Conservation (phyloP, 64 coral and sea anemone species). For the Porites lutea region DNA sequence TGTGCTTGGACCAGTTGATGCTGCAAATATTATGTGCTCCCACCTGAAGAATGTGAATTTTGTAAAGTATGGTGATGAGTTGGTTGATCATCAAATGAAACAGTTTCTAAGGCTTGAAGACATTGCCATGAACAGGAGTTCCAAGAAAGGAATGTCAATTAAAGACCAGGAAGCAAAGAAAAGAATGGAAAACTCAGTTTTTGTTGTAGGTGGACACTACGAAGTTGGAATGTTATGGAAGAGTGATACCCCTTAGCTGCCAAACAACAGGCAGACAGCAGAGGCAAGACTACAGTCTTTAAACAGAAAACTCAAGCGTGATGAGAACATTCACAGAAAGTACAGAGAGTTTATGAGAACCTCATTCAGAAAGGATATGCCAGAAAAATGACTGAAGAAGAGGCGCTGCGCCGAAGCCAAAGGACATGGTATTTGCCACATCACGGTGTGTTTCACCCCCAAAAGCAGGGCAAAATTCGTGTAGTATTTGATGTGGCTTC, state of each 20-base stretch:
- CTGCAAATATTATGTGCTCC: neutral
- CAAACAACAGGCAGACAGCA: conserved; percentile 60
- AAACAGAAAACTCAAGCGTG: conserved; percentile 21
- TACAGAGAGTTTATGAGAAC: conserved; percentile 52
- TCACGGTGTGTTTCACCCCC: conserved; percentile 51
- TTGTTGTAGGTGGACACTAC: too few relatives aligned
- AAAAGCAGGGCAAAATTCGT: conserved; percentile 49
- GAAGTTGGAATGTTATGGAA: too few relatives aligned
- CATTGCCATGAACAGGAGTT: conserved; percentile 36
- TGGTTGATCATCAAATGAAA: conserved; percentile 55
- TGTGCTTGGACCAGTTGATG: conserved; percentile 58
- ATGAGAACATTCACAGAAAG: conserved; percentile 36
- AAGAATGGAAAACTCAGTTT: conserved; percentile 32
- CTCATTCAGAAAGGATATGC: conserved; percentile 45
- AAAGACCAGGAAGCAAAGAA: conserved; percentile 45
- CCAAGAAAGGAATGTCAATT: conserved; percentile 42
- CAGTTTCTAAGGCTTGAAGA: conserved; percentile 56
- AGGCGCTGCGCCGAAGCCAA: neutral
- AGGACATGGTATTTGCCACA: conserved; percentile 68
- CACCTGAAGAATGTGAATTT: conserved; percentile 68
- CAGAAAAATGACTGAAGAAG: conserved; percentile 16
- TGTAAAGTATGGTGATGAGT: conserved; percentile 35
- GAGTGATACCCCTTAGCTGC: conserved; percentile 36
- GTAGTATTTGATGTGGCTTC: conserved; percentile 54
- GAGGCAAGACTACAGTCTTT: conserved; percentile 47